Percentiles rank a stretch among this genome's conserved stretches.
Conservation (phyloP, 30 jellyfish, hydroid and myxozoan species). For the Catostylus mosaicus region DNA sequence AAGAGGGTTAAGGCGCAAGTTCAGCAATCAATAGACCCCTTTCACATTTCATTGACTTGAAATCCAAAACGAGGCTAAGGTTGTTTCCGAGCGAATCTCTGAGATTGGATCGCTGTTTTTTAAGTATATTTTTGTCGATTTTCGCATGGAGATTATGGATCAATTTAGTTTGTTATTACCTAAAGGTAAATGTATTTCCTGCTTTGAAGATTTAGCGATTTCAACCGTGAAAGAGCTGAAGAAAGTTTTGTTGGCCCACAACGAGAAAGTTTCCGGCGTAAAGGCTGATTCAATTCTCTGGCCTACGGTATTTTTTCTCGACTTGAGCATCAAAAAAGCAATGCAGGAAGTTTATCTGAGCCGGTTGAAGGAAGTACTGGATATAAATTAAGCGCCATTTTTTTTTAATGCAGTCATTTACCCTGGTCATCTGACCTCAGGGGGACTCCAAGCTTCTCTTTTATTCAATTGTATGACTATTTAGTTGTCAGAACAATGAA, state of each 20-base stretch:
- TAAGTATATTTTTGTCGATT: too few species aligned
- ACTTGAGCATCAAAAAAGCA: background rate
- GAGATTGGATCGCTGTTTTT: too few species aligned
- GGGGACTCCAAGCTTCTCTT: constrained; percentile 33
- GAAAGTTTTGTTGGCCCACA: constrained; percentile 23
- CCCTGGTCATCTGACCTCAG: constrained; percentile 61
- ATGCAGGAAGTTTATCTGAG: background rate
- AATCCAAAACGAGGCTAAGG: too few species aligned
- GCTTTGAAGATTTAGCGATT: constrained; percentile 41
- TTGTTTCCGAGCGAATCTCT: too few species aligned
- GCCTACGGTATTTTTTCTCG: constrained; percentile 39
- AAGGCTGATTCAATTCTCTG: constrained; percentile 51
- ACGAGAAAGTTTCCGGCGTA: constrained; percentile 38
- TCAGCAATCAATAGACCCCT: background rate
- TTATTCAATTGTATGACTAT: constrained; percentile 44
- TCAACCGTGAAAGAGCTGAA: constrained; percentile 16
- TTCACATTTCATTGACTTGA: too few species aligned
- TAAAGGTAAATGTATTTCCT: constrained; percentile 37
- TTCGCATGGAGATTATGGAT: too few species aligned
- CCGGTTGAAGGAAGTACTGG: constrained; percentile 15
- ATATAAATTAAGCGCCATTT: too few species aligned
- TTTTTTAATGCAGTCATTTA: constrained; percentile 26
- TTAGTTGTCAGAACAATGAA: constrained; percentile 41
- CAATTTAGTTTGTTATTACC: constrained; percentile 24
- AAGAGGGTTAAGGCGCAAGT: background rate